Conservation (phyloP, 1,140 invertebrate species). For the Drosophila paulistorum region DNA sequence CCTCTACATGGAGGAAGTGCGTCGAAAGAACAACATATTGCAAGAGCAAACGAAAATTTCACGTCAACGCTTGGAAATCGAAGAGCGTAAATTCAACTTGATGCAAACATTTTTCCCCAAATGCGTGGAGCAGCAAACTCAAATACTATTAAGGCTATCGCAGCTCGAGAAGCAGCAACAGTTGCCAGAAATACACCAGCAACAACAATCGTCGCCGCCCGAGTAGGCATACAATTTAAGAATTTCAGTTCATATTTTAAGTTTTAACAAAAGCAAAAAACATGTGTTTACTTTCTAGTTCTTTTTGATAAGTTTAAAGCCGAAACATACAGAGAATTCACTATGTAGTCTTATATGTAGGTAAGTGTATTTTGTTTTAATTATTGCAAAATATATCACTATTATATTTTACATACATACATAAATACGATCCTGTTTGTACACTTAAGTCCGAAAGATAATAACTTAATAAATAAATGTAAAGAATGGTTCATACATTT, state of each 20-base stretch:
- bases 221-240: conserved; percentile 25
- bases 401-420: conserved; percentile 8
- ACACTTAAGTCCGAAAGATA: conserved; percentile 7
- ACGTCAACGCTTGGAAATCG: conserved; percentile 63
- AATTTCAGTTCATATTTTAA: conserved; percentile 3
- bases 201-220: not conserved
- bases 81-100: conserved; percentile 69
- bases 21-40: conserved; percentile 72
- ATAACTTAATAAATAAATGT: conserved; percentile 19
- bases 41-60: conserved; percentile 70
- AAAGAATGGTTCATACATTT: conserved; percentile 3
- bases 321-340: not conserved
- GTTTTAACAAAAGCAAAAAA: conserved; percentile 3
- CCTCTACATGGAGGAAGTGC: conserved; percentile 68
- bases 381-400: conserved; percentile 1
- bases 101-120: conserved; percentile 75
- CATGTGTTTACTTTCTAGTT: not conserved
- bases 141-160: conserved; percentile 53
- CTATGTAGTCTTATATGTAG: not conserved
- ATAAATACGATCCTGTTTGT: conserved; percentile 16
- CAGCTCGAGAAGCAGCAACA: conserved; percentile 35
- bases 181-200: conserved; percentile 8
- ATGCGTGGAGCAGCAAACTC: conserved; percentile 69
- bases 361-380: conserved; percentile 4
- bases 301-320: conserved; percentile 1